Evolutionary conservation across 2,888 invertebrate genomes (phyloP), one percentile per base, ranked within the genome.

Genomic region (Rhaphigaster nebulosa): DNA sequence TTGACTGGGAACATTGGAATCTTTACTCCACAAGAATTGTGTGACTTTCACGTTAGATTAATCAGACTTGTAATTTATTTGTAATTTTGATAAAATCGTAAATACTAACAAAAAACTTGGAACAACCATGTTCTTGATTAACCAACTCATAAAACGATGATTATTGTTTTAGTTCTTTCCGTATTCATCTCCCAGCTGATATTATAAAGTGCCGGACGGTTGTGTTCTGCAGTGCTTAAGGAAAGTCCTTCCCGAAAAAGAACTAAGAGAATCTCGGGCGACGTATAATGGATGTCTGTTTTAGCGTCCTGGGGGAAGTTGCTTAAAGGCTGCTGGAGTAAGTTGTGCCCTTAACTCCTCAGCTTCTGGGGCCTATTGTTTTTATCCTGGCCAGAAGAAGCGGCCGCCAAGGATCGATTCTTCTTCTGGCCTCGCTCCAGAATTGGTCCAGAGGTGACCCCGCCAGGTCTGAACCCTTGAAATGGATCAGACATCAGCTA

Each of bases 301-400:
- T 41, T 50, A 50, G 84, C 84, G 45, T n/a, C 41, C 45, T 23
- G n/a, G 26, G 41, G 84, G 45, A 84, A 84, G 84, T 84, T 84
- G 26, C 20, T 38, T 76, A 76, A 76, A 76, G 70, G 70, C 34
- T 23, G 10, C 70, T 76, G 34, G 65, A 38, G 70, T 76, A 76
- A 76, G 34, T 76, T 76, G 70, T 18, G 34, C 70, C 70, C 70
- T 38, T 38, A 76, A 76, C 70, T 76, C 84, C 41, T 45, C 84
- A 45, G 84, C 41, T 50, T 45, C 84, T 23, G 45, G 41, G 26
- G 13, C 41, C 84, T 84, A 50, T 84, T 84, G 84, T 84, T 84
- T 84, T 84, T 45, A 84, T 84, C 84, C 84, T 84, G 26, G 13
- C 2, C 84, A 84, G 45, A 84, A 84, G 84, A 84, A 84, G n/a